Evolutionary conservation across 2,888 invertebrate species (phyloP).

Genomic region (Agrilus mali): DNA sequence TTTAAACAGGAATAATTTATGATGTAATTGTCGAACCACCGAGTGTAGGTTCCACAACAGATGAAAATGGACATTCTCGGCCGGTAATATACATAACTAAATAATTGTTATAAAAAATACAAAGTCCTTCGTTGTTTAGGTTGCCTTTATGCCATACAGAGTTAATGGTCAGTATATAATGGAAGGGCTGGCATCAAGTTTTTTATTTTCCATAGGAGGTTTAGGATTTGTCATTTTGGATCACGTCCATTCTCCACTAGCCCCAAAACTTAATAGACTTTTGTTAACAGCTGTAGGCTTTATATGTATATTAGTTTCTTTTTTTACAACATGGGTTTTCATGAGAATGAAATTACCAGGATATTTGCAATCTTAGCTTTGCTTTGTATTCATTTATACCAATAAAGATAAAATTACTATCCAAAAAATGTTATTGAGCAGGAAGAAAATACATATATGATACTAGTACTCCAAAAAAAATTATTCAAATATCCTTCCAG

Average conservation of each 20-base stretch:
- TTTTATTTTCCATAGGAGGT: constrained; percentile 92
- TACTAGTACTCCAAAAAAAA: too few species aligned
- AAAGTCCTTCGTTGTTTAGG: constrained; percentile 36
- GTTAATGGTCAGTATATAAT: constrained; percentile 99
- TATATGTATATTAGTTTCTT: constrained; percentile 83
- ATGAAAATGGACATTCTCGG: constrained; percentile 91
- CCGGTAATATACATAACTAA: constrained; percentile 41
- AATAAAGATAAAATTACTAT: too few species aligned
- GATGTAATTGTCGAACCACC: constrained; percentile 99
- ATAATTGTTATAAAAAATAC: constrained; percentile 2
- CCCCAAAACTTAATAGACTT: constrained; percentile 82
- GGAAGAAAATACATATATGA: too few species aligned
- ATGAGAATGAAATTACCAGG: constrained; percentile 98
- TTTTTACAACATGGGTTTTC: constrained; percentile 93
- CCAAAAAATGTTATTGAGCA: too few species aligned
- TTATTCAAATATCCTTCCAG: too few species aligned
- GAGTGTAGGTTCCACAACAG: constrained; percentile 93
- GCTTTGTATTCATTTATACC: too few species aligned
- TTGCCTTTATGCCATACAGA: constrained; percentile 96
- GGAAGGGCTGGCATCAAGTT: constrained; percentile 96
- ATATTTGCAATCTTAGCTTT: constrained; percentile 49
- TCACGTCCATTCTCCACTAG: constrained; percentile 81
- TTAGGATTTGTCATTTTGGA: constrained; percentile 94
- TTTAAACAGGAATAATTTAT: constrained; percentile 83
- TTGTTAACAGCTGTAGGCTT: constrained; percentile 84